phyloP scores from a whole-genome alignment of 30 jellyfish, hydroid and myxozoan genomes.

The Catostylus mosaicus region DNA sequence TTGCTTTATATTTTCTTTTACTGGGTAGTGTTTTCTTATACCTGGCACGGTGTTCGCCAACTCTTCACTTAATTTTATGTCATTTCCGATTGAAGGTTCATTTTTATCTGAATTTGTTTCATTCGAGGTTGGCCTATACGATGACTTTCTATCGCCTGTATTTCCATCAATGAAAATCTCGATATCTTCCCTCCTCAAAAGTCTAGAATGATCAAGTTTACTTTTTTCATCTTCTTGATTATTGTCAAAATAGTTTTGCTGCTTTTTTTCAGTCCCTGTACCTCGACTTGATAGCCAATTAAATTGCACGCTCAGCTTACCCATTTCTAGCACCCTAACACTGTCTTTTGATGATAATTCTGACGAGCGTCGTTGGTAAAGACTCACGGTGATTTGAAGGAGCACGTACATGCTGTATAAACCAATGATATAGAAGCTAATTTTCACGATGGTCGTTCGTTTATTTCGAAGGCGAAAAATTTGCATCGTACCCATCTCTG shows the following conservation, averaged over 20 bases:
- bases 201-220: background rate
- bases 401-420: slow-evolving; percentile 24
- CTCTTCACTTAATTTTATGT: background rate
- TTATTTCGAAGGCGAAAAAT: slow-evolving; percentile 17
- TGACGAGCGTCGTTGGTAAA: background rate
- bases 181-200: background rate
- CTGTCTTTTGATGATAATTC: background rate
- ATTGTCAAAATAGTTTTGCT: background rate
- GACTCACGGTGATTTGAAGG: background rate
- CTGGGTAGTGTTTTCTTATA: background rate
- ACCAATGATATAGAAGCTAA: background rate
- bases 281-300: slow-evolving; percentile 36
- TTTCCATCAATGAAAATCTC: background rate
- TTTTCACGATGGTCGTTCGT: slow-evolving; percentile 8
- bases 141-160: background rate
- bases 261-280: background rate
- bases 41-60: background rate
- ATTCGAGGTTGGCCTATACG: background rate
- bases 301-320: slow-evolving; percentile 41
- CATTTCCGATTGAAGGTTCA: background rate
- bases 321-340: slow-evolving; percentile 5
- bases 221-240: background rate
- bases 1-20: background rate
- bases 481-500: slow-evolving; percentile 18
- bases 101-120: background rate